Base-by-base conservation (phyloP, 2,888 invertebrate species). In the Drosophila percnosoma region DNA sequence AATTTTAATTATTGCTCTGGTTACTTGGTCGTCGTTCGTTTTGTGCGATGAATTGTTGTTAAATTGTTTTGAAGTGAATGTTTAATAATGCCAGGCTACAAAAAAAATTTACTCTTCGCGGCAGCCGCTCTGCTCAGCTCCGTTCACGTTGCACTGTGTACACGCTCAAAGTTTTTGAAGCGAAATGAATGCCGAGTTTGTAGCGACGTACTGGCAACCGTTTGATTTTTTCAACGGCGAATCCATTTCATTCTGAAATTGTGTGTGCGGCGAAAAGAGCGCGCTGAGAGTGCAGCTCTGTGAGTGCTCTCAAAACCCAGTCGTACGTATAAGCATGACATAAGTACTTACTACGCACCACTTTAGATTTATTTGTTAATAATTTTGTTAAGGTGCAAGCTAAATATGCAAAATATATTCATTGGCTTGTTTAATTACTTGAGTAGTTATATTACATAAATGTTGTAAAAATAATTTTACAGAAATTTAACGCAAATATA, bases 171-270 rank as follows among this genome's bases (percentile, higher is more conserved):
- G 83, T 83, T 90, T 90, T 89, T 88, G 77, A 90, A 90, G 90
- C 88, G 90, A 91, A 91, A 89, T 91, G 91, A 90, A 87, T 83
- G 78, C 82, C 72, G 74, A 80, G 74, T 80, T 80, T 55, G 68
- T 59, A 24, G 79, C 80, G 67, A 84, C 67, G 73, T 66, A 64
- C 82, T 78, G 81, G 66, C 75, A 83, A 78, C 68, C 78, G 79
- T 64, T 79, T 63, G 68, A 27, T 72, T 81, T 68, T 63, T 72
- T 79, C 78, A 66, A 72, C 88, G 85, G 90, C 80, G 80, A 87
- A 88, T 79, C 76, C 60, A 65, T 82, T 89, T 89, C 85, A 90
- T 89, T 87, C 87, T 89, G 81, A 89, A 90, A 87, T 77, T 73
- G 73, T 75, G 34, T 68, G 63, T 63, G 76, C 75, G 73, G 78